phyloP scores from a whole-genome alignment of 2,113 vertebrate genomes.

The Dasyornis broadbenti region DNA sequence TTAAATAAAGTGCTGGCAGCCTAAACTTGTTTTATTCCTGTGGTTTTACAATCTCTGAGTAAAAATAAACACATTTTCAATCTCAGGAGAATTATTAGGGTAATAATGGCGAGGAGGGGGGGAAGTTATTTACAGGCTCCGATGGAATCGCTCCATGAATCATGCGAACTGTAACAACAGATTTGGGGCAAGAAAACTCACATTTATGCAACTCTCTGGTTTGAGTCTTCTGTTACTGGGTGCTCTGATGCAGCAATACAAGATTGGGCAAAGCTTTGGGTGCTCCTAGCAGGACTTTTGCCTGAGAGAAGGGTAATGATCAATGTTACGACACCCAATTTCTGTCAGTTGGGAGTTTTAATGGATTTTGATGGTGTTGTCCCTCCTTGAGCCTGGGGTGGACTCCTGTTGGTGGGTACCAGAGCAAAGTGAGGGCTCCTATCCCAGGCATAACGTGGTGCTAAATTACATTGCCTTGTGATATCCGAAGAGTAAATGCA shows the following conservation, averaged over 20 bases:
- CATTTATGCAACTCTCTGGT: not conserved
- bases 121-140: constrained; percentile 24
- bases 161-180: not conserved
- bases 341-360: not conserved
- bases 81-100: constrained; percentile 63
- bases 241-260: not conserved
- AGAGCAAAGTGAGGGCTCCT: not conserved
- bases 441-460: not conserved
- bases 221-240: not conserved
- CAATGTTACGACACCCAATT: not conserved
- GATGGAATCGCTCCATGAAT: not conserved
- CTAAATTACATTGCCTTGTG: not conserved
- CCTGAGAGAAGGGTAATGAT: not conserved
- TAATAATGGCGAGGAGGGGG: not conserved
- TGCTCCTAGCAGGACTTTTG: not conserved
- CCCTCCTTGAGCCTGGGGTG: not conserved
- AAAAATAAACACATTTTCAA: constrained; percentile 73
- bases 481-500: not conserved
- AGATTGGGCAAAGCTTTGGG: not conserved
- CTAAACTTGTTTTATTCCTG: constrained; percentile 62
- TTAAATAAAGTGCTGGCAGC: constrained; percentile 67
- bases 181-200: not conserved
- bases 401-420: not conserved
- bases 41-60: constrained; percentile 69
- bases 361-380: not conserved